These are phyloP conservation scores for Steinernema hermaphroditum DNA, from an alignment of 2,888 invertebrate genomes.

Conservation along the genomic window DNA sequence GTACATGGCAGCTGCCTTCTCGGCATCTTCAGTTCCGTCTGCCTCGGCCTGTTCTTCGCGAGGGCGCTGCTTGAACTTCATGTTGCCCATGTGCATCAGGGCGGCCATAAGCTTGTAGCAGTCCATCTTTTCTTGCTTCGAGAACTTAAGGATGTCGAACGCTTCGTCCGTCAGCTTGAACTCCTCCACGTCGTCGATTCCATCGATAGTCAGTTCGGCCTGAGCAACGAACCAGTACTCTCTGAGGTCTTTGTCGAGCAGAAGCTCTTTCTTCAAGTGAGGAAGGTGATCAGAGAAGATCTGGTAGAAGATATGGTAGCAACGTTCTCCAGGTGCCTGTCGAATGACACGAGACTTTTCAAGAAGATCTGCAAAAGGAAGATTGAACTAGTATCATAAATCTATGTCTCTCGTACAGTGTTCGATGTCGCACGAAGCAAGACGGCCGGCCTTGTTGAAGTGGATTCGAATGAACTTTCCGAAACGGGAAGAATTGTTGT, in stretches of 20 bases:
- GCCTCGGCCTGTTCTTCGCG: conserved; percentile 98
- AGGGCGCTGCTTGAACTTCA: conserved; percentile 99
- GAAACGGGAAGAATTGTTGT: conserved; percentile 99
- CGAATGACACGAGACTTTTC: conserved; percentile 99
- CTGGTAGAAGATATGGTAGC: conserved; percentile 78
- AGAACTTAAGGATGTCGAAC: conserved; percentile 98
- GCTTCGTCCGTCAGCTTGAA: conserved; percentile 76
- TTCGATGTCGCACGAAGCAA: conserved; percentile 99
- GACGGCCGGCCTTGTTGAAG: conserved; percentile 96
- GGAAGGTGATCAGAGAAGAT: conserved; percentile 62
- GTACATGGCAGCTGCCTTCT: conserved; percentile 55
- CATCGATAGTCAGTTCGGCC: conserved; percentile 89
- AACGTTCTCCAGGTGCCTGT: conserved; percentile 85
- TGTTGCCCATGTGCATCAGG: conserved; percentile 99
- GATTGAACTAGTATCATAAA: too few relatives aligned
- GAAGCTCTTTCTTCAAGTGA: conserved; percentile 55
- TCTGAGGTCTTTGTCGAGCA: conserved; percentile 55
- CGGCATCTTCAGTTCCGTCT: conserved; percentile 72
- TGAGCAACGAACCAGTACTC: conserved; percentile 79
- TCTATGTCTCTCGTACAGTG: too few relatives aligned
- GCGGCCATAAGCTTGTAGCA: conserved; percentile 96
- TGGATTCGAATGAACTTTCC: conserved; percentile 99
- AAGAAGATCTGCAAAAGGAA: conserved; percentile 78
- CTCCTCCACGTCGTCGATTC: conserved; percentile 93
- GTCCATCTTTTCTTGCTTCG: conserved; percentile 90